These are phyloP conservation scores for Fundulus diaphanus DNA, from an alignment of 2,797 vertebrate genomes.

Conservation along the genomic window DNA sequence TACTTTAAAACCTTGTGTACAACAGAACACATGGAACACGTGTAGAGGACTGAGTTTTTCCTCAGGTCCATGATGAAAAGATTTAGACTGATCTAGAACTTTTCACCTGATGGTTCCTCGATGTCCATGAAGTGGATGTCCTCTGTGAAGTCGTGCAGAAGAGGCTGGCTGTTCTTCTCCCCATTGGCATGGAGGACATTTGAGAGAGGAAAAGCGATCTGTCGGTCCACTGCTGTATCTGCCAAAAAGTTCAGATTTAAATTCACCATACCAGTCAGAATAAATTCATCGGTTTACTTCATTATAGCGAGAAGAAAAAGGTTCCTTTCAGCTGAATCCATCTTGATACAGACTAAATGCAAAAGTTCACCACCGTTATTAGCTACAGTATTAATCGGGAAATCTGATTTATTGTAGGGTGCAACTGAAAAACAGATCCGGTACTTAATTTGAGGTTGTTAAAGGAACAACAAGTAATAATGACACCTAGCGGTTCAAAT, in stretches of 20 bases:
- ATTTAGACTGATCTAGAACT: neutral
- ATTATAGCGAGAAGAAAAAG: too few species aligned
- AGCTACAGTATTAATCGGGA: too few species aligned
- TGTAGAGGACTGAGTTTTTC: neutral
- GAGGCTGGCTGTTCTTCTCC: slow-evolving; percentile 92
- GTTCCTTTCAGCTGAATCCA: too few species aligned
- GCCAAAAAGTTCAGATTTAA: slow-evolving; percentile 28
- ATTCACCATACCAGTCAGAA: neutral
- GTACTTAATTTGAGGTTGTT: too few species aligned
- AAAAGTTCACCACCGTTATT: too few species aligned
- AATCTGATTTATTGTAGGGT: too few species aligned
- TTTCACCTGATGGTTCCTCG: slow-evolving; percentile 89
- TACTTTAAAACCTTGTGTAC: neutral
- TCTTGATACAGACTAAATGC: too few species aligned
- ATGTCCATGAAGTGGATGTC: slow-evolving; percentile 99
- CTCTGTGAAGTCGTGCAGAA: slow-evolving; percentile 90
- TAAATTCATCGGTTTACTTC: neutral
- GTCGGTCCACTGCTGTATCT: slow-evolving; percentile 96
- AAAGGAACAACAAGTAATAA: too few species aligned
- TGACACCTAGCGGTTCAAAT: too few species aligned
- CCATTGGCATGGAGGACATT: slow-evolving; percentile 89
- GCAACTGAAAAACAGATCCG: too few species aligned
- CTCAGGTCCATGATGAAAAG: neutral
- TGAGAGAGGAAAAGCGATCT: slow-evolving; percentile 95
- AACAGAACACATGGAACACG: neutral